Evolutionary conservation across 2,888 invertebrate species (phyloP).

Genomic region (Epistrophe eligans): DNA sequence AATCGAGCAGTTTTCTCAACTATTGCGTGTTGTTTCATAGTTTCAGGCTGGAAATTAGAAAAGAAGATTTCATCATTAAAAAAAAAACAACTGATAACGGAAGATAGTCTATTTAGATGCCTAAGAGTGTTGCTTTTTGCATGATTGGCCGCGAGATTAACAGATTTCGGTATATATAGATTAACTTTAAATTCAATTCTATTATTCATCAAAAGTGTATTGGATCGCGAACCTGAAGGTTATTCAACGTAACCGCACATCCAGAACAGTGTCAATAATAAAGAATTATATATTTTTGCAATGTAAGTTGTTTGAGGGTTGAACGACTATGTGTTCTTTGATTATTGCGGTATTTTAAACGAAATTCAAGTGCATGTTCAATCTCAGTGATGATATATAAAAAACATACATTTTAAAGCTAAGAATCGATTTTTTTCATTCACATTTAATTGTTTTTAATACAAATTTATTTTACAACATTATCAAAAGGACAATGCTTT

Average conservation of each 20-base stretch:
- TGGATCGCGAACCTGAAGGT: slow-evolving; percentile 68
- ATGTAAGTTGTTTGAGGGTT: slow-evolving; percentile 48
- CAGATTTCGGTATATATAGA: slow-evolving; percentile 64
- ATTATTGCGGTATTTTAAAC: no score
- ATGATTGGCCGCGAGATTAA: slow-evolving; percentile 26
- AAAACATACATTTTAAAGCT: no score
- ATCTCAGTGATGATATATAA: no score
- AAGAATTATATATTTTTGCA: slow-evolving; percentile 19
- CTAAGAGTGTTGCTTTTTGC: slow-evolving; percentile 42
- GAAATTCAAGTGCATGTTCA: no score
- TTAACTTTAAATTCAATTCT: slow-evolving; percentile 52
- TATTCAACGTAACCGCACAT: slow-evolving; percentile 43
- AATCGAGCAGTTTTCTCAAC: slow-evolving; percentile 97
- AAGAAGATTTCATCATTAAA: slow-evolving; percentile 57
- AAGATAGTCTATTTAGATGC: slow-evolving; percentile 14
- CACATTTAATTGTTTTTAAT: no score
- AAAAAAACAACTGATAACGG: slow-evolving; percentile 17
- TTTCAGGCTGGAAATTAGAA: slow-evolving; percentile 89
- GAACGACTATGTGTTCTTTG: neutral
- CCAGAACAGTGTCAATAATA: slow-evolving; percentile 8
- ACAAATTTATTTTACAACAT: no score
- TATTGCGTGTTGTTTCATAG: slow-evolving; percentile 94
- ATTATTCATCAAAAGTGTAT: slow-evolving; percentile 70
- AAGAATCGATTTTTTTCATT: no score
- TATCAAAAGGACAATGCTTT: no score